phyloP scores from a whole-genome alignment of 1,140 invertebrate genomes.

The Homalodisca vitripennis region DNA sequence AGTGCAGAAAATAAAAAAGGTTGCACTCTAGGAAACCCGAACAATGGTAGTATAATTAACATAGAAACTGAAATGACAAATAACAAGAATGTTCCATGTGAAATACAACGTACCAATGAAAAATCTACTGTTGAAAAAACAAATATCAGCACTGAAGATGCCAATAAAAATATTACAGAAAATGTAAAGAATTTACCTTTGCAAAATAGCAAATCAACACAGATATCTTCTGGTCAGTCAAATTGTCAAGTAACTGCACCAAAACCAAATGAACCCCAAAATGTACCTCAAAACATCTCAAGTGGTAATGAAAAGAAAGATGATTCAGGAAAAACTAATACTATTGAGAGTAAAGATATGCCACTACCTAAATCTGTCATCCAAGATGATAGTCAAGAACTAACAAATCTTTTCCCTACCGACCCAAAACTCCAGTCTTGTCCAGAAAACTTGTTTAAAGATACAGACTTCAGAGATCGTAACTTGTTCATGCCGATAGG shows the following conservation, averaged over 20 bases:
- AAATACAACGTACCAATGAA: not conserved
- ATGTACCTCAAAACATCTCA: not conserved
- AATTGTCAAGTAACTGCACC: not conserved
- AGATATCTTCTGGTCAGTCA: not conserved
- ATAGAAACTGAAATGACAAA: not conserved
- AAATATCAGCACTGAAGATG: not conserved
- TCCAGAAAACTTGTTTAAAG: conserved; percentile 9
- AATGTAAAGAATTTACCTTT: not conserved
- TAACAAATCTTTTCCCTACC: not conserved
- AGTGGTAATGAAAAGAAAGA: not conserved
- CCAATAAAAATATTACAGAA: not conserved
- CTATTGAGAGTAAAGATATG: not conserved
- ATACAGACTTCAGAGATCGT: conserved; percentile 29
- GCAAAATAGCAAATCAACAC: conserved; percentile 1
- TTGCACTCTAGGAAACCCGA: not conserved
- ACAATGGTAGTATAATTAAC: not conserved
- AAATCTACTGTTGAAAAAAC: not conserved
- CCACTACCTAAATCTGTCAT: conserved; percentile 9
- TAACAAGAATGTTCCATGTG: not conserved
- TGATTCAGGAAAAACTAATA: not conserved
- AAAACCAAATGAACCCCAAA: not conserved
- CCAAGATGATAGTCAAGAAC: conserved; percentile 13
- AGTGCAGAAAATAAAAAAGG: not conserved
- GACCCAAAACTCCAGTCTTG: conserved; percentile 12
- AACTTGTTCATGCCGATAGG: conserved; percentile 36